Evolutionary conservation across 2,888 invertebrate species (phyloP), one percentile per base, ranked within the genome.

Genomic region (Abrostola tripartita): DNA sequence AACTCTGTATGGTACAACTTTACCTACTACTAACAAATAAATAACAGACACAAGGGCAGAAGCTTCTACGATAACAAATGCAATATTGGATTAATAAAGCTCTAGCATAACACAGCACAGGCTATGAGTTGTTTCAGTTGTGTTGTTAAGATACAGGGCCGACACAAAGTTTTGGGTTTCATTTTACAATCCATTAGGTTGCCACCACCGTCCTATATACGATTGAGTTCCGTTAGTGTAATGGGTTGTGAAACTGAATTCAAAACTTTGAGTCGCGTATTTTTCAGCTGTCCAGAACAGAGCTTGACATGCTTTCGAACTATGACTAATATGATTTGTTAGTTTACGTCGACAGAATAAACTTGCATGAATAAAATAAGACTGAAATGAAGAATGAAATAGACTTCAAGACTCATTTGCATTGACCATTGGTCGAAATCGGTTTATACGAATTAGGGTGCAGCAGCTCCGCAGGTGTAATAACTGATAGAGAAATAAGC

Each of bases 141-240:
- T 36, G 35, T 59, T 44, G 8, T 12, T 40, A 59, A 52, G 37
- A 58, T 49, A 24, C 50, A 67, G 64, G 52, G 60, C 44, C 5
- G 24, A 14, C 59, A 47, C 52, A 61, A 68, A 71, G 57, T 71
- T 68, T 76, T 14, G 42, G 37, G 44, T 55, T 51, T 56, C 36
- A 52, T 63, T 72, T 61, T 47, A 59, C 58, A 65, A 63, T 63
- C 56, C 65, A 68, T 76, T 63, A 53, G 58, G 35, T 69, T 38
- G 24, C 44, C 51, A 44, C n/a, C 24, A 56, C 47, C 50, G 52
- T 60, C 50, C 24, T 24, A 4, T 58, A n/a, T 40, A 52, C 40
- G 37, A 59, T 63, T 61, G 61, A 56, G 11, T 68, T 41, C 37
- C 36, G 49, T 51, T 55, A 42, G 11, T 37, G n/a, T 61, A 61